Base-by-base conservation (phyloP, 2,888 invertebrate genomes). In the Frankliniella intonsa region DNA sequence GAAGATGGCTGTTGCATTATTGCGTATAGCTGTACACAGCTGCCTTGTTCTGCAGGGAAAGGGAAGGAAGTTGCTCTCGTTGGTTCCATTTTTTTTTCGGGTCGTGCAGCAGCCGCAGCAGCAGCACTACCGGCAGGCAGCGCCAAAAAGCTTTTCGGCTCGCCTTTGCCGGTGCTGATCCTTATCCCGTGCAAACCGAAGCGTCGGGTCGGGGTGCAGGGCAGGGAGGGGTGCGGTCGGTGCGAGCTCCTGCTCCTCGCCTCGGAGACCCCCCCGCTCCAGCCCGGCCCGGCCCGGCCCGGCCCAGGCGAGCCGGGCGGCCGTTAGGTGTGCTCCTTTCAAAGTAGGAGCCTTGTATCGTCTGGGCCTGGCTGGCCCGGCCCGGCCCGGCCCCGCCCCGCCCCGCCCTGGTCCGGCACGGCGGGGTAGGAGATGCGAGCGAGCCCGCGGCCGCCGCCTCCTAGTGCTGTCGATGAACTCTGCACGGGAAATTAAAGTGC, bases 251-350 rank as follows among this genome's bases (percentile, higher is more conserved):
- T n/a, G n/a, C n/a, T n/a, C n/a, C n/a, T n/a, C 38, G 2, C 38
- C 38, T 2, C 38, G 38, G 38, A 38, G 38, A 38, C 38, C 38
- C 38, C 5, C 38, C 38, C 38, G 62, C 62, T 17, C 38, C 62
- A n/a, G 62, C 62, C 14, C 7, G 5, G 62, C 12, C 55, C 55
- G 9, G 55, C 55, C 17, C 55, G 9, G 55, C 55, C 55, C 55
- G 9, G 55, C 55, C 17, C 55, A 17, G 55, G 55, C 12, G 55
- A 55, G 55, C 55, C 55, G 25, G 12, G 2, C 12, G 69, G 69
- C 69, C 69, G 69, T 76, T 76, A 76, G 69, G 69, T 76, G 69
- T 25, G 69, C 69, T 76, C 69, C 69, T 76, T 76, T 76, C 69
- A 22, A 22, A 76, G 69, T 76, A 76, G 69, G 25, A 76, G 69